Percentiles rank a stretch among this genome's conserved stretches.
Evolutionary conservation across 2,888 invertebrate species (phyloP).

Genomic region (Sepioteuthis lessoniana): DNA sequence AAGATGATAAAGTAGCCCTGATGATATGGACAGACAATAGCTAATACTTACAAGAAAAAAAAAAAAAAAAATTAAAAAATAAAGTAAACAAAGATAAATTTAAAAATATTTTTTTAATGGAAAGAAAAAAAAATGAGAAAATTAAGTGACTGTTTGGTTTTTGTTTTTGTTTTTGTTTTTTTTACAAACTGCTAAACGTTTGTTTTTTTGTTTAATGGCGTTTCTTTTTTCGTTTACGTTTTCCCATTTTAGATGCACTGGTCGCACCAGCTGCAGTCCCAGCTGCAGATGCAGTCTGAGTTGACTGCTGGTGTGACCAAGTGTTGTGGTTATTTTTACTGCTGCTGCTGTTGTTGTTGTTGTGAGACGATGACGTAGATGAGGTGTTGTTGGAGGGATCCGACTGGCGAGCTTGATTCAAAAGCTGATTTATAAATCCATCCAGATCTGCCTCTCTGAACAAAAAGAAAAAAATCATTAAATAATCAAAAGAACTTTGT

Average conservation of each 20-base stretch:
- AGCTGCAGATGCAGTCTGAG: background rate
- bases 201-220: conserved; percentile 57
- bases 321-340: conserved; percentile 54
- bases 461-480: background rate
- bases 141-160: background rate
- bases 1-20: background rate
- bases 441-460: conserved; percentile 84
- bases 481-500: background rate
- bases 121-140: background rate
- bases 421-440: conserved; percentile 86
- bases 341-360: conserved; percentile 57
- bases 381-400: conserved; percentile 52
- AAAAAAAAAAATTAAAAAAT: background rate
- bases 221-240: conserved; percentile 62
- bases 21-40: conserved; percentile 4
- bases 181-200: background rate
- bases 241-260: conserved; percentile 57
- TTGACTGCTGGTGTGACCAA: conserved; percentile 53
- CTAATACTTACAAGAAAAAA: background rate
- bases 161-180: background rate
- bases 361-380: conserved; percentile 59
- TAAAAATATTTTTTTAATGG: background rate
- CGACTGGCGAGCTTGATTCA: conserved; percentile 79
- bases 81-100: conserved; percentile 8
- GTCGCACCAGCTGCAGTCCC: conserved; percentile 41